Percentiles rank a stretch among this genome's conserved stretches.
These are phyloP conservation scores for Climacteris rufus DNA, from an alignment of 2,113 vertebrate genomes.

Conservation along the genomic window DNA sequence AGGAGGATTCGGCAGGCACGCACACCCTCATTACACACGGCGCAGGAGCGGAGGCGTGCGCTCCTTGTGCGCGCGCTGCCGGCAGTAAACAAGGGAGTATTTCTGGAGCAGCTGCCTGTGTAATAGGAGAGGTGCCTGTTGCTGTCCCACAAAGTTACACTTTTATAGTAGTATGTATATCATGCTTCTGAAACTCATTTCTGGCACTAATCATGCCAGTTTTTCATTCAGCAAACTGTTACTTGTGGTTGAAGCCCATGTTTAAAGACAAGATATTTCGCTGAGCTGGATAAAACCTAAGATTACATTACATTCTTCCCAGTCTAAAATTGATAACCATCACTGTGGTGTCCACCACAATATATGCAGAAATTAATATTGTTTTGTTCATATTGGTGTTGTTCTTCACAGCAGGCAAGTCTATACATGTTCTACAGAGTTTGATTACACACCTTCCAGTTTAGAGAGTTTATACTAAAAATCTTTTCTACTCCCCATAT, in stretches of 20 bases:
- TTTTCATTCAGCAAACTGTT: background rate
- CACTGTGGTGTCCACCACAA: background rate
- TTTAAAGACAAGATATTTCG: background rate
- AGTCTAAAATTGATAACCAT: background rate
- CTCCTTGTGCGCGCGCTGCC: background rate
- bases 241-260: rapidly evolving
- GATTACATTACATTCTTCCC: background rate
- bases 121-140: conserved; percentile 25
- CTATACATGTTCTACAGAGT: background rate
- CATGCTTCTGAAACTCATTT: background rate
- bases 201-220: background rate
- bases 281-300: background rate
- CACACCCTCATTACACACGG: background rate
- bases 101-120: conserved; percentile 33
- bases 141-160: background rate
- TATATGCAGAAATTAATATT: background rate
- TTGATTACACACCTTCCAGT: conserved; percentile 26
- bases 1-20: background rate
- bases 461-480: conserved; percentile 38
- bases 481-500: background rate
- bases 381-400: background rate
- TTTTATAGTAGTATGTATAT: background rate
- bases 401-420: background rate
- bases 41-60: background rate
- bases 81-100: conserved; percentile 3